Conservation (phyloP, 2,888 invertebrate species). For the Rutpela maculata region DNA sequence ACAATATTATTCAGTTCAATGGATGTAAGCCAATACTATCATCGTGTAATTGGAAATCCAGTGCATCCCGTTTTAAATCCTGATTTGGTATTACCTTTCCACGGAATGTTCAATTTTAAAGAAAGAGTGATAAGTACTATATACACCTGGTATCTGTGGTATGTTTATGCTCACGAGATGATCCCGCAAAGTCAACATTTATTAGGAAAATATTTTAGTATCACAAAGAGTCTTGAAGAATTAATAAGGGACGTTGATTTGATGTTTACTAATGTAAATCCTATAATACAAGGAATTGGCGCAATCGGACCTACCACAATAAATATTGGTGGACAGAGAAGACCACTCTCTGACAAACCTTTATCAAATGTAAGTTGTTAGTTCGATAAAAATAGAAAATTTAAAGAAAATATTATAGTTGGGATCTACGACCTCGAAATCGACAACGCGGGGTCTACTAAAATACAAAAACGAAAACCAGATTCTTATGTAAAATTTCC, state of each 20-base stretch:
- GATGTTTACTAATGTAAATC: constrained; percentile 62
- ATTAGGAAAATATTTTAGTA: constrained; percentile 55
- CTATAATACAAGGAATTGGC: constrained; percentile 58
- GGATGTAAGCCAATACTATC: constrained; percentile 39
- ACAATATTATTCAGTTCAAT: constrained; percentile 57
- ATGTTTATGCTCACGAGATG: background rate
- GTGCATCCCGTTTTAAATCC: constrained; percentile 43
- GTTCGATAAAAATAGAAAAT: no score
- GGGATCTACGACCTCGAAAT: no score
- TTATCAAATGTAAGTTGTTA: constrained; percentile 45
- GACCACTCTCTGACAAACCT: constrained; percentile 40
- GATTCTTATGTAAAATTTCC: no score
- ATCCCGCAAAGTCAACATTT: constrained; percentile 34
- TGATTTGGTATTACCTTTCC: background rate
- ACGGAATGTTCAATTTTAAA: no score
- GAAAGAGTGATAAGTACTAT: constrained; percentile 60
- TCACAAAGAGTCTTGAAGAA: constrained; percentile 57
- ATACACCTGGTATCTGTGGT: constrained; percentile 32
- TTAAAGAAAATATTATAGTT: no score
- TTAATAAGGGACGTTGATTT: constrained; percentile 60
- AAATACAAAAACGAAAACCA: no score
- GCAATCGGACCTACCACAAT: constrained; percentile 62
- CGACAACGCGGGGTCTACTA: no score
- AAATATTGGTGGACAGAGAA: constrained; percentile 52
- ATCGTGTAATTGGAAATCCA: constrained; percentile 54